Conservation (phyloP, 2,797 vertebrate genomes). For the Tokudaia tokunoshimensis region DNA sequence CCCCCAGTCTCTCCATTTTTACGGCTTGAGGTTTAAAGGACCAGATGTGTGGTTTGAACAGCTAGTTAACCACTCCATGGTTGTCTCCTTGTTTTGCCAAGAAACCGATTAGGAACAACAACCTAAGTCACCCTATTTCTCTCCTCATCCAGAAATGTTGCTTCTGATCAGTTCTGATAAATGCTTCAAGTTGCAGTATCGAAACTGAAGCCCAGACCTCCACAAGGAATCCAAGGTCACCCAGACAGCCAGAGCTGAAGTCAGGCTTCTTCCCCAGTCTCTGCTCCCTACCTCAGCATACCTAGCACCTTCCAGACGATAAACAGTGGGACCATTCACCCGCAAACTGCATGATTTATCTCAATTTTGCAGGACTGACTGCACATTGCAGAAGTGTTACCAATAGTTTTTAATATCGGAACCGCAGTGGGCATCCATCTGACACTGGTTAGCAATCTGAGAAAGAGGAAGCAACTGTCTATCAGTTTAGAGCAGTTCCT, state of each 20-base stretch:
- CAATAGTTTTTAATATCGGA: slow-evolving; percentile 17
- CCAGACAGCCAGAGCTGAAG: not conserved
- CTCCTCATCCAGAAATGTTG: not conserved
- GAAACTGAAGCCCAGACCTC: not conserved
- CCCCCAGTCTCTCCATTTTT: not conserved
- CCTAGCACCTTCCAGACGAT: not conserved
- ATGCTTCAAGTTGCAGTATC: not conserved
- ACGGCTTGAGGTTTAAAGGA: slow-evolving; percentile 38
- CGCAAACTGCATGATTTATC: not conserved
- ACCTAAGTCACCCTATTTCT: not conserved
- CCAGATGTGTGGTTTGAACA: not conserved
- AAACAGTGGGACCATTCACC: not conserved
- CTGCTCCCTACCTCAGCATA: not conserved
- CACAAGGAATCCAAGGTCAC: not conserved
- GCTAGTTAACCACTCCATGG: not conserved
- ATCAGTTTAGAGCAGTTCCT: slow-evolving; percentile 7
- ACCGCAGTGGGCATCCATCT: slow-evolving; percentile 32
- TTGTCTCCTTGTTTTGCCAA: not conserved
- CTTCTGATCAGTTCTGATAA: not conserved
- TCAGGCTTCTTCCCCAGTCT: too few species aligned
- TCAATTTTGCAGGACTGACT: not conserved
- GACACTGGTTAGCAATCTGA: slow-evolving; percentile 44
- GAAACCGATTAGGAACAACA: not conserved
- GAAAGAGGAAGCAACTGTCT: slow-evolving; percentile 54
- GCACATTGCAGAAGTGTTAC: not conserved